Percentiles rank a stretch among this genome's conserved stretches.
These are phyloP conservation scores for Elysia crispata DNA, from an alignment of 2,888 invertebrate species.

Conservation along the genomic window DNA sequence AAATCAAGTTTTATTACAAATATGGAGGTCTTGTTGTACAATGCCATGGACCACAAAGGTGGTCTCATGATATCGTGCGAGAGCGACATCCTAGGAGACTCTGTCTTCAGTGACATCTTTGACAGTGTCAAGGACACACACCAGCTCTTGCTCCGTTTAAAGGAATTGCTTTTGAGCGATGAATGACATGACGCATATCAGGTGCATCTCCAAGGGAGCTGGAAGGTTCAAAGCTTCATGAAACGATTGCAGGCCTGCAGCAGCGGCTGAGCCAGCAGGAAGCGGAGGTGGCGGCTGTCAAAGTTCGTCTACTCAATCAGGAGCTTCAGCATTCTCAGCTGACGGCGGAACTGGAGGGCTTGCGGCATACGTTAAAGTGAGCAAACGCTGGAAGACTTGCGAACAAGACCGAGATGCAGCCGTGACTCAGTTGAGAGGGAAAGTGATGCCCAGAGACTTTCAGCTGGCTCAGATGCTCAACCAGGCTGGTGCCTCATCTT, in stretches of 20 bases:
- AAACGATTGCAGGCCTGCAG: conserved; percentile 71
- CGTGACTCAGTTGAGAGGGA: conserved; percentile 46
- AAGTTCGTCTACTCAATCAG: conserved; percentile 66
- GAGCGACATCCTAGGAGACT: conserved; percentile 43
- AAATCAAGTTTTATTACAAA: conserved; percentile 59
- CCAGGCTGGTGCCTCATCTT: conserved; percentile 58
- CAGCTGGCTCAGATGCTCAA: conserved; percentile 67
- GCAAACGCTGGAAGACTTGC: conserved; percentile 59
- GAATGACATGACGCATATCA: conserved; percentile 64
- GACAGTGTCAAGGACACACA: conserved; percentile 67
- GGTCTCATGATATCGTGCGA: conserved; percentile 42
- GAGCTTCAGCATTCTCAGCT: conserved; percentile 70
- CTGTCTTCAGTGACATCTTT: conserved; percentile 58
- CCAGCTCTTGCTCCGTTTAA: conserved; percentile 66
- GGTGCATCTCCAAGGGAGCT: conserved; percentile 52
- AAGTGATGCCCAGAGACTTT: conserved; percentile 62
- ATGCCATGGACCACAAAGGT: conserved; percentile 22
- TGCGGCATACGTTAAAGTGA: conserved; percentile 57
- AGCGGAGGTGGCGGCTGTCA: conserved; percentile 65
- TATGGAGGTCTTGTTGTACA: conserved; percentile 45
- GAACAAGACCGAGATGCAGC: conserved; percentile 38
- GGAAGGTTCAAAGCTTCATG: conserved; percentile 61
- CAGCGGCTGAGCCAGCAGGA: conserved; percentile 73
- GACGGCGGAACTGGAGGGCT: conserved; percentile 68
- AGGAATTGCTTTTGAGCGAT: conserved; percentile 71